These are phyloP conservation scores for Hirudo medicinalis DNA, from an alignment of 1,140 invertebrate genomes.

Conservation along the genomic window DNA sequence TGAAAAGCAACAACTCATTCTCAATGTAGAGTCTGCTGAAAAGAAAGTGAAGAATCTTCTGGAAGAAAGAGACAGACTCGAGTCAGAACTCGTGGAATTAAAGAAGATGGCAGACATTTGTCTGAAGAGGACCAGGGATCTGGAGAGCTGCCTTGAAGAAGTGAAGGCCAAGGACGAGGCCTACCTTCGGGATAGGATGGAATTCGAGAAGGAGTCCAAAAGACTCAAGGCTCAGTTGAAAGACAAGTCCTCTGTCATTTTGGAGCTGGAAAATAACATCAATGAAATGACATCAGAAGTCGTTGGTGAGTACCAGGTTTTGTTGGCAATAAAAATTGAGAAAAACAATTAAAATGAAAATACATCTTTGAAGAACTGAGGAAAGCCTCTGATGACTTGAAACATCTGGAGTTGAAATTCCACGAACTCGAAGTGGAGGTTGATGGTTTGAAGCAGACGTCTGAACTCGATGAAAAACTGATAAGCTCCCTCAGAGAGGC, in stretches of 20 bases:
- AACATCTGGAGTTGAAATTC: background rate
- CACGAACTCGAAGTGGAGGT: background rate
- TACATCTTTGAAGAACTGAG: no score
- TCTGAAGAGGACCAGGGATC: background rate
- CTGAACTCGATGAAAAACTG: background rate
- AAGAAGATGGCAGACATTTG: background rate
- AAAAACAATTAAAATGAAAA: no score
- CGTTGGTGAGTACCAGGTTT: background rate
- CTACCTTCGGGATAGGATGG: background rate
- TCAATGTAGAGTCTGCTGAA: background rate
- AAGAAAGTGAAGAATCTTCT: background rate
- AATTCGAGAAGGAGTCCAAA: background rate
- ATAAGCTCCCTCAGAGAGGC: background rate
- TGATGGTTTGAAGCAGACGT: background rate
- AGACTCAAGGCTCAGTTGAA: background rate
- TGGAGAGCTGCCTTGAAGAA: background rate
- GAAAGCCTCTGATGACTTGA: background rate
- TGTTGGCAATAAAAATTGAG: no score
- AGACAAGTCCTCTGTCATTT: background rate
- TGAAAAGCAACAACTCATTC: background rate
- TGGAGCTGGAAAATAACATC: background rate
- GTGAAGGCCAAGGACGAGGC: background rate
- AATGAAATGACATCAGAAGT: background rate
- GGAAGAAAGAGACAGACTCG: constrained; percentile 7
- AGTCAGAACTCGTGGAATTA: background rate